These are phyloP conservation scores for Tetramorium simillimum DNA, from an alignment of 1,140 invertebrate species.

Conservation along the genomic window DNA sequence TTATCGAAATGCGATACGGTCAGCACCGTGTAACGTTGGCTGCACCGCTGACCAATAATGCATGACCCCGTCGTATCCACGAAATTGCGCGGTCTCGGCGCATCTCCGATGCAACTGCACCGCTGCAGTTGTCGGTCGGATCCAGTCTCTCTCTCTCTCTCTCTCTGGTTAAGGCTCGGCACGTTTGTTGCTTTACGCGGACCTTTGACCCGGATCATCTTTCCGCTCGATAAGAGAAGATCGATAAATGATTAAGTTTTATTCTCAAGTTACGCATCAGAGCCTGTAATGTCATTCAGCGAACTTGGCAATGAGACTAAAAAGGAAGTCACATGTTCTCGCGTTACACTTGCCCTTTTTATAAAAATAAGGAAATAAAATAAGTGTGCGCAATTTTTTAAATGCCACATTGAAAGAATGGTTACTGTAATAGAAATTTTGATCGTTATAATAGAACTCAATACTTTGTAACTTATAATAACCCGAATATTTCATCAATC, in stretches of 20 bases:
- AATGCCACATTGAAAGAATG: no score
- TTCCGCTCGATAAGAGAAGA: not conserved
- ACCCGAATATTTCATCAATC: no score
- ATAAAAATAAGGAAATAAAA: not conserved
- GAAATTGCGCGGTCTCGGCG: slow-evolving; percentile 58
- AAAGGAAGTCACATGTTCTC: not conserved
- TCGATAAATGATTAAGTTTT: not conserved
- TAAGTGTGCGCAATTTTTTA: no score
- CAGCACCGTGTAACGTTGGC: slow-evolving; percentile 58
- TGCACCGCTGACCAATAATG: slow-evolving; percentile 60
- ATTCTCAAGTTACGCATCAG: not conserved
- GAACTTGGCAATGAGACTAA: not conserved
- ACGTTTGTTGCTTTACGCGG: not conserved
- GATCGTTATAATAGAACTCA: no score
- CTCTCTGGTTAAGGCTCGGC: not conserved
- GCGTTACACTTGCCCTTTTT: not conserved
- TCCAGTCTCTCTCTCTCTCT: not conserved
- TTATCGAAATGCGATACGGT: slow-evolving; percentile 66
- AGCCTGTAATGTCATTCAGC: not conserved
- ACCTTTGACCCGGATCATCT: slow-evolving; percentile 1
- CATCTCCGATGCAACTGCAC: slow-evolving; percentile 56
- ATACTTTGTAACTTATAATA: no score
- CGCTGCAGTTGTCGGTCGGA: slow-evolving; percentile 28
- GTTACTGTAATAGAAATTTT: no score
- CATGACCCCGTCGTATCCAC: slow-evolving; percentile 54